A percentile compares a stretch with the other conserved stretches of the same genome.
phyloP scores from a whole-genome alignment of 2,113 vertebrate species.

The Trachemys scripta region DNA sequence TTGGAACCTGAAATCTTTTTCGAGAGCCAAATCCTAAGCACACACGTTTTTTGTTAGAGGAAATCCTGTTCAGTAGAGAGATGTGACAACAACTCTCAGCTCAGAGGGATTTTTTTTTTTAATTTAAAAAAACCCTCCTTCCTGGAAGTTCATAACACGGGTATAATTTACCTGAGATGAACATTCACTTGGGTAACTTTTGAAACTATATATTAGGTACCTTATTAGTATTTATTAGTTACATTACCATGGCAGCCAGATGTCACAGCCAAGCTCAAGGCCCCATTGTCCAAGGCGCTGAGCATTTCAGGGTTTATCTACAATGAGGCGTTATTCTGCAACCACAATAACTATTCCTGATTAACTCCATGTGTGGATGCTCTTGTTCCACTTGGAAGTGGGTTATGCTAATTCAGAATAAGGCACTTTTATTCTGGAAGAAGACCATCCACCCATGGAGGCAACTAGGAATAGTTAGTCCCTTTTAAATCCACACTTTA shows the following conservation, averaged over 20 bases:
- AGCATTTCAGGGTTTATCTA: background rate
- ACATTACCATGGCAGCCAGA: background rate
- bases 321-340: background rate
- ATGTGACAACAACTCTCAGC: accelerated
- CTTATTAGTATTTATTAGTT: background rate
- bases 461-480: background rate
- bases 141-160: background rate
- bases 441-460: background rate
- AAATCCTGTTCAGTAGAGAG: background rate
- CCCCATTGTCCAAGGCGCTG: background rate
- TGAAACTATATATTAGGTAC: background rate
- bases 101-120: accelerated
- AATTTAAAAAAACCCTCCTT: background rate
- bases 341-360: background rate
- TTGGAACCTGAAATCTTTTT: accelerated
- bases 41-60: background rate
- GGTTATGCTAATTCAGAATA: background rate
- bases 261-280: background rate
- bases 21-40: background rate
- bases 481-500: background rate
- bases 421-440: background rate
- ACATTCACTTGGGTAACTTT: background rate
- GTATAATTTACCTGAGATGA: background rate
- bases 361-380: background rate
- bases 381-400: too few species aligned